Base-by-base conservation (phyloP, 2,888 invertebrate species). In the Anodontia alba region DNA sequence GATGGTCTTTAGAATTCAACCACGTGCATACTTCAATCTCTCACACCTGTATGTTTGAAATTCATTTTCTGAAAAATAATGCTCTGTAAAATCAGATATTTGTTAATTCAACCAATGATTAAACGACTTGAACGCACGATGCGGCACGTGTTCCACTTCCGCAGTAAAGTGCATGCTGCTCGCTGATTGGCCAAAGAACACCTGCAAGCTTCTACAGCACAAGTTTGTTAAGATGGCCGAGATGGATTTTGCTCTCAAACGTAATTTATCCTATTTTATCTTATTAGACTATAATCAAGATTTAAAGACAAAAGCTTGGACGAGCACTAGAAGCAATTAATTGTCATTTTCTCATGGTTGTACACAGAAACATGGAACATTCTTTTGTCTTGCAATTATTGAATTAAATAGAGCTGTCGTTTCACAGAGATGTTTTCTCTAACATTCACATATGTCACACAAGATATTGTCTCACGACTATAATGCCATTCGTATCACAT, bases 171-270 rank as follows among this genome's bases (percentile, higher is more conserved):
- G 71, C 81, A 67, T 72, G 68, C 36, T 49, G 68, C n/a, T 67
- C 51, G 76, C 76, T 78, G 70, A 81, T 79, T 81, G 81, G 80
- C 31, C 67, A 54, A 69, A 70, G 80, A 76, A 76, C 84, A 84
- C 84, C 84, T 84, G 84, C 84, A 78, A 66, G 20, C 20, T 43
- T 71, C 49, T 26, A 12, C 3, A 29, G 49, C 49, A 31, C 62
- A 62, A 33, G 62, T 62, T 62, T 62, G 33, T 23, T 33, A 54
- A 62, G 62, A 62, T 62, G 62, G 31, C 62, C 33, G 33, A 31
- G 5, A 62, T 62, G 62, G 62, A 33, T 62, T 62, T 33, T 3
- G 33, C 33, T 33, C 62, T 62, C 33, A 17, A 62, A 62, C 20
- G 62, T 29, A 62, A 62, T 62, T 62, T 62, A 62, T 62, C 62